phyloP scores from a whole-genome alignment of 1,140 invertebrate genomes.

The Drosophila neocordata region DNA sequence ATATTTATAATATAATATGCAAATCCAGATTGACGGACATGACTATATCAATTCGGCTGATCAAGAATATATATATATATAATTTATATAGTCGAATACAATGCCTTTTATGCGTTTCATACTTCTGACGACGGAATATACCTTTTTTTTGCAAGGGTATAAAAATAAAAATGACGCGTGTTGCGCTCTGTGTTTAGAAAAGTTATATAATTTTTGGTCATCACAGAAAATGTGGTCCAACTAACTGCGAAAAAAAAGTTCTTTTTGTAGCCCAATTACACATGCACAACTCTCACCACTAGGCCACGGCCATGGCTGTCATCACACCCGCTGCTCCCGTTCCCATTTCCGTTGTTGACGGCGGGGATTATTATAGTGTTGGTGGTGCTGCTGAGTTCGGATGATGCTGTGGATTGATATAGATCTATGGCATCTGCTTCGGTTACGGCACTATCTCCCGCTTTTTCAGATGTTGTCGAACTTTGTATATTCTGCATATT shows the following conservation, averaged over 20 bases:
- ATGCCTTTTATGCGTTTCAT: no score
- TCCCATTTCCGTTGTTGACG: conserved; percentile 6
- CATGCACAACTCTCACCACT: conserved; percentile 5
- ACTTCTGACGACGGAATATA: no score
- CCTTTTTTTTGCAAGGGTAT: background rate
- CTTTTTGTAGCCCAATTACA: conserved; percentile 1
- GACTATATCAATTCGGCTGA: no score
- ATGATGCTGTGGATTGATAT: conserved; percentile 1
- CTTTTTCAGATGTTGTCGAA: conserved; percentile 1
- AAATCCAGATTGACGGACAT: no score
- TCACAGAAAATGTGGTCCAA: conserved; percentile 1
- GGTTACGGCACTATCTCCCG: background rate
- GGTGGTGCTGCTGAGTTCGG: conserved; percentile 1
- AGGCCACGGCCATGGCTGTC: conserved; percentile 1
- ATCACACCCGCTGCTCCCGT: conserved; percentile 3
- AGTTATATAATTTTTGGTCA: conserved; percentile 10
- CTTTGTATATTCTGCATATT: conserved; percentile 9
- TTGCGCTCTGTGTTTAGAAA: background rate
- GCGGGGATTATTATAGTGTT: background rate
- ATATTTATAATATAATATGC: no score
- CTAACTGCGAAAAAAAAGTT: background rate
- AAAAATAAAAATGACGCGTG: background rate
- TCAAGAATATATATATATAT: no score
- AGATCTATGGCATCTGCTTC: conserved; percentile 3
- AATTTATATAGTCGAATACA: no score